Conservation (phyloP, 2,797 vertebrate genomes). For the Neostethus bicornis region DNA sequence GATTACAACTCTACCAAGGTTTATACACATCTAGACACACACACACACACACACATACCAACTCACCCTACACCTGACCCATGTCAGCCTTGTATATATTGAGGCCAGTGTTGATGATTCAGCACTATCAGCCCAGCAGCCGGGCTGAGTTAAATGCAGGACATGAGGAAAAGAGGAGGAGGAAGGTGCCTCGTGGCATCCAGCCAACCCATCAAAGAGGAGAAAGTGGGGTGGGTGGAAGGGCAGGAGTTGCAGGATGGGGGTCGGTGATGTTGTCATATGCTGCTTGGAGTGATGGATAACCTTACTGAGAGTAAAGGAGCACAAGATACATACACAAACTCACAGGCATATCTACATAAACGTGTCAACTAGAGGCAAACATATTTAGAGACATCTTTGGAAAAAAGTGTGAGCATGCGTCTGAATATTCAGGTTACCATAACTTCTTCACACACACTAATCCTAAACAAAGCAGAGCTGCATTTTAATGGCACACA, state of each 20-base stretch:
- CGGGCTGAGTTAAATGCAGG: slow-evolving; percentile 58
- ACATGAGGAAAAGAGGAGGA: slow-evolving; percentile 37
- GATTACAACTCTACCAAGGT: slow-evolving; percentile 58
- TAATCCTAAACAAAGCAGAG: slow-evolving; percentile 3
- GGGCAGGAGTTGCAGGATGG: slow-evolving; percentile 60
- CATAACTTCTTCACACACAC: slow-evolving; percentile 5
- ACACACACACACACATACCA: slow-evolving; percentile 9
- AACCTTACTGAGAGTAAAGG: slow-evolving; percentile 53
- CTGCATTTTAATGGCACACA: slow-evolving; percentile 14
- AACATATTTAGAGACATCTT: slow-evolving; percentile 1
- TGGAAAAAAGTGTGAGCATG: slow-evolving; percentile 1
- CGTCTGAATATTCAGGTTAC: slow-evolving; percentile 18
- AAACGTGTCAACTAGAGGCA: slow-evolving; percentile 37
- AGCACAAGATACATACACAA: not conserved
- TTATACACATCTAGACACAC: slow-evolving; percentile 32
- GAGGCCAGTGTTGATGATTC: slow-evolving; percentile 63
- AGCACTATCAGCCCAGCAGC: slow-evolving; percentile 60
- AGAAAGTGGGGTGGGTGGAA: slow-evolving; percentile 54
- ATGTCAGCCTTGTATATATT: slow-evolving; percentile 51
- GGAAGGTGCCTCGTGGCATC: slow-evolving; percentile 53
- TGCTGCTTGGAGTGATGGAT: slow-evolving; percentile 68
- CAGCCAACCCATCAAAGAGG: slow-evolving; percentile 66
- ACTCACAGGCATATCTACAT: slow-evolving; percentile 11
- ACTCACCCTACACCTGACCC: slow-evolving; percentile 59
- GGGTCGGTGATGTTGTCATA: slow-evolving; percentile 71